phyloP scores from a whole-genome alignment of 2,113 vertebrate species.

The Sinocyclocheilus anophthalmus region DNA sequence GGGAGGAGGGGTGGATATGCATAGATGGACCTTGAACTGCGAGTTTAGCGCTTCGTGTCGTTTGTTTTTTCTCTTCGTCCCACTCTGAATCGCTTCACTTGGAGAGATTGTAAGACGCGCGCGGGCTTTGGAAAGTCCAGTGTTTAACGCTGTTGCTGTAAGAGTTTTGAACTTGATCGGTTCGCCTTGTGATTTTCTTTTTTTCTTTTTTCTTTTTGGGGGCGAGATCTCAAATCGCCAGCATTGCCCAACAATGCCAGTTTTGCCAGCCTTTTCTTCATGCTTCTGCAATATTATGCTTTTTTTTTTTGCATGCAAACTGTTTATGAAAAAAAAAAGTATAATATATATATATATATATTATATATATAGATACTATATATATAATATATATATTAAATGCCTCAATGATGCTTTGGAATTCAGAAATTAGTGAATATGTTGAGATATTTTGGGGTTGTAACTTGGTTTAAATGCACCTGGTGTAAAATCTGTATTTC shows the following conservation, averaged over 20 bases:
- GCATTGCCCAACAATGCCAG: neutral
- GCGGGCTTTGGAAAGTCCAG: slow-evolving; percentile 26
- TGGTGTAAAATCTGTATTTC: neutral
- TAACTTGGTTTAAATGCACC: neutral
- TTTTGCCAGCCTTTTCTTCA: neutral
- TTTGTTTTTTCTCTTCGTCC: neutral
- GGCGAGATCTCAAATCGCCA: slow-evolving; percentile 33
- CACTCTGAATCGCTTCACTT: slow-evolving; percentile 4
- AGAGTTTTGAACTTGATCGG: neutral
- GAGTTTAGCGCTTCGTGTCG: slow-evolving; percentile 42
- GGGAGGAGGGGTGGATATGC: slow-evolving; percentile 43
- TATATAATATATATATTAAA: no score
- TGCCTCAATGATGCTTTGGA: neutral
- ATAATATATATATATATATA: no score
- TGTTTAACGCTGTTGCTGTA: slow-evolving; percentile 7
- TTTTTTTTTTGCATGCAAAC: neutral
- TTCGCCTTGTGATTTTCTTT: neutral
- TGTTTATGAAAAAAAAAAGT: neutral
- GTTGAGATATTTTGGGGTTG: neutral
- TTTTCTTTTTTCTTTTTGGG: neutral
- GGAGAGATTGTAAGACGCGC: slow-evolving; percentile 48
- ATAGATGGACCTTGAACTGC: slow-evolving; percentile 40
- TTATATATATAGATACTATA: no score
- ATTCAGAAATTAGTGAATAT: neutral
- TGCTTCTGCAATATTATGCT: neutral